A percentile compares a stretch with the other conserved stretches of the same genome.
phyloP scores from a whole-genome alignment of 2,888 invertebrate genomes.

The Protonemura montana region DNA sequence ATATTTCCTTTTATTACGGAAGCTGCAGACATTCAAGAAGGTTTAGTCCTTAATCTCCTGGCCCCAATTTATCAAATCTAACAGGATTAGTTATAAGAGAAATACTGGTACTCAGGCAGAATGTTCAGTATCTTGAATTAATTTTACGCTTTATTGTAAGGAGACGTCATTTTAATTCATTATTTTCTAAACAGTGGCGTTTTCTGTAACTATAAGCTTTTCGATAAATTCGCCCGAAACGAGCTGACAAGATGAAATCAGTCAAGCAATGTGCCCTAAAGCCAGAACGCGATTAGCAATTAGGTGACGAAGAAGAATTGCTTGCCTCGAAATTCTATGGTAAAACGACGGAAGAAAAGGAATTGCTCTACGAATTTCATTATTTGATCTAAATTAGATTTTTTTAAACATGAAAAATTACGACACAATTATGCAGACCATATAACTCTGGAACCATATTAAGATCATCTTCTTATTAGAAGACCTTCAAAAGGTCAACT shows the following conservation, averaged over 20 bases:
- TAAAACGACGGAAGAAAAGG: not conserved
- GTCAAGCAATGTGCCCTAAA: not conserved
- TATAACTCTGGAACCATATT: not conserved
- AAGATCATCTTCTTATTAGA: no score
- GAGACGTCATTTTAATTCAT: not conserved
- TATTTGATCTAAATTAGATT: not conserved
- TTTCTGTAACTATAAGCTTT: not conserved
- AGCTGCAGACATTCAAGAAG: not conserved
- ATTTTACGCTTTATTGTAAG: not conserved
- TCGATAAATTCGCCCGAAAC: not conserved
- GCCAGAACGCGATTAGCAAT: not conserved
- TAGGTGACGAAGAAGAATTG: not conserved
- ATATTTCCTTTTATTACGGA: not conserved
- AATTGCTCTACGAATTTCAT: not conserved
- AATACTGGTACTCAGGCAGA: not conserved
- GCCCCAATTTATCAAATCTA: conserved; percentile 2
- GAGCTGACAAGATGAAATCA: not conserved
- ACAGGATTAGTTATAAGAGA: conserved; percentile 4
- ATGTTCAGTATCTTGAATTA: not conserved
- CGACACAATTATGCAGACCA: not conserved
- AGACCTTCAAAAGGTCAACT: no score
- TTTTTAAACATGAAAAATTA: not conserved
- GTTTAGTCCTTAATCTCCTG: conserved; percentile 5
- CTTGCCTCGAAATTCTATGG: not conserved
- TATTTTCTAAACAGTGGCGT: not conserved